phyloP scores from a whole-genome alignment of 1,140 invertebrate genomes.

The Platorchestia sp. region DNA sequence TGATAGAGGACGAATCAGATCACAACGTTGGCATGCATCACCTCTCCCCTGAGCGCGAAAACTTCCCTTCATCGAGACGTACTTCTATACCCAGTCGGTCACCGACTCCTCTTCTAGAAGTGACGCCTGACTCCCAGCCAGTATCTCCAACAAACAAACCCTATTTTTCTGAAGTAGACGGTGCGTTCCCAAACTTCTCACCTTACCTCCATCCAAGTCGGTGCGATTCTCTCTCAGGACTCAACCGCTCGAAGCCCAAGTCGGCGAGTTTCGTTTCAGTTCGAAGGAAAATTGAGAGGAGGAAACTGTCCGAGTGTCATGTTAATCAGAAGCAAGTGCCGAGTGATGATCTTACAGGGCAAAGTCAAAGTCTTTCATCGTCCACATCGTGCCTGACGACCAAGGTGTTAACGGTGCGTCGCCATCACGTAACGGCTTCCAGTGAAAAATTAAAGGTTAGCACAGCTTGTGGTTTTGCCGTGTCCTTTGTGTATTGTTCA shows the following conservation, averaged over 20 bases:
- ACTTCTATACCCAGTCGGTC: background rate
- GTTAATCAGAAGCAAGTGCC: background rate
- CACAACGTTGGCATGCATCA: background rate
- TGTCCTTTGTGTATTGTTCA: background rate
- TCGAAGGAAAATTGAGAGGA: slow-evolving; percentile 23
- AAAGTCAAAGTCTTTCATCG: background rate
- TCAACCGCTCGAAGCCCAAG: background rate
- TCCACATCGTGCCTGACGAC: background rate
- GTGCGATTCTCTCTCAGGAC: background rate
- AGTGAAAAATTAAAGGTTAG: background rate
- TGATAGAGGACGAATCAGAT: background rate
- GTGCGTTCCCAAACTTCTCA: background rate
- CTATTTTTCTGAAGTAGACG: slow-evolving; percentile 23
- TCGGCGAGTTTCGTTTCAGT: slow-evolving; percentile 14
- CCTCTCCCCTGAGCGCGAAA: background rate
- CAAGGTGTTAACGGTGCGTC: slow-evolving; percentile 10
- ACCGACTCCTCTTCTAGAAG: background rate
- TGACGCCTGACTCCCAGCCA: background rate
- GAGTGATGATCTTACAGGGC: background rate
- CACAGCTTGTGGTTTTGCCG: background rate
- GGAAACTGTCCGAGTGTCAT: background rate
- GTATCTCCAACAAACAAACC: slow-evolving; percentile 19
- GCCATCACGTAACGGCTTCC: background rate
- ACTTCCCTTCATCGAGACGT: background rate
- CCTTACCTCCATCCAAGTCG: slow-evolving; percentile 1